Evolutionary conservation across 2,797 vertebrate genomes (phyloP), one percentile per base, ranked within the genome.

Genomic region (Mormyrus hasselquistii): DNA sequence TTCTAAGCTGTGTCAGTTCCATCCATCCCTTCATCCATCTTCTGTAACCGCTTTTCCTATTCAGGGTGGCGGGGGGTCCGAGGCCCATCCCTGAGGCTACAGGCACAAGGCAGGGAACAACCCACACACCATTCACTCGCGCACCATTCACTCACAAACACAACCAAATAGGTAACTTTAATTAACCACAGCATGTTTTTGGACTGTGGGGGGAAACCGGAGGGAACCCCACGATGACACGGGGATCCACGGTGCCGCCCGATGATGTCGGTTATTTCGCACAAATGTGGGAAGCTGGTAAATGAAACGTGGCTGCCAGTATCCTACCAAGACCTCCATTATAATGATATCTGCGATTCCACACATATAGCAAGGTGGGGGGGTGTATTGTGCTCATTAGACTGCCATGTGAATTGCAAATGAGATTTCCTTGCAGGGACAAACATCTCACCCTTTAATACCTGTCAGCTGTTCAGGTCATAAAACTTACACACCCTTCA

Each of bases 301-400:
- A 95, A 96, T 96, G 93, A 95, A 95, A 96, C 93, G 93, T 95
- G 95, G 94, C 95, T 93, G 44, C 91, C 90, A 92, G 91, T 92
- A 87, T 90, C 90, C 92, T 92, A 92, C 93, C 93, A 92, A 92
- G 93, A 92, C 90, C 62, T 94, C 93, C 92, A 94, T 94, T 95
- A 93, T 94, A 95, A 95, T 93, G 92, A 93, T 94, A 94, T 96
- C 92, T 92, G 92, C 94, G 95, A 94, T 95, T 94, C 94, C 93
- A 90, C 41, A 90, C 73, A 89, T 92, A 92, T 91, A 79, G 83
- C 92, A 41, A 89, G 88, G 69, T 88, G 90, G 62, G 2, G 5
- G 44, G 85, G 89, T 79, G 88, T 91, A 93, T 92, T 88, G 52
- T 57, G 25, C 87, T 89, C 85, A 89, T 34, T 91, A 87, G 86